Evolutionary conservation across 1,140 invertebrate species (phyloP).

Genomic region (Eupristina koningsbergeri): DNA sequence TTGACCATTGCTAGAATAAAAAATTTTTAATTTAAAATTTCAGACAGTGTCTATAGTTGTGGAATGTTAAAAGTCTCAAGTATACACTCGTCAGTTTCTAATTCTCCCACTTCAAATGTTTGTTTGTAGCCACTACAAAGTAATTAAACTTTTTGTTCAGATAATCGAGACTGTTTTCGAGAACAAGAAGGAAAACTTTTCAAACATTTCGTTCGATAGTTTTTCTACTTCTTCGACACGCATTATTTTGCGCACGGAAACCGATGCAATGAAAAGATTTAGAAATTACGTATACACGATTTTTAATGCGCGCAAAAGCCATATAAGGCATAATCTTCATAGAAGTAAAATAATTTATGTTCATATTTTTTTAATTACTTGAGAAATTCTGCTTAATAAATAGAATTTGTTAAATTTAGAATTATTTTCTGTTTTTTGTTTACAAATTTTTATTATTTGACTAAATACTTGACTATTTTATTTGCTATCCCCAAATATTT

Average conservation of each 20-base stretch:
- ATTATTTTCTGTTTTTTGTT: not conserved
- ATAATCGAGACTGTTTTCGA: not conserved
- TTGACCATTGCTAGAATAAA: not conserved
- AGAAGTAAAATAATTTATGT: not conserved
- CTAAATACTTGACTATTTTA: too few species aligned
- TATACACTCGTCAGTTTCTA: not conserved
- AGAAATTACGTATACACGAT: not conserved
- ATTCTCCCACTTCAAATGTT: not conserved
- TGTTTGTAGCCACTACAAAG: not conserved
- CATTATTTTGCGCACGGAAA: not conserved
- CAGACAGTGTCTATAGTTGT: not conserved
- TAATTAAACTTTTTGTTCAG: not conserved
- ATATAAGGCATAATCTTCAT: not conserved
- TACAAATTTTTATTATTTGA: not conserved
- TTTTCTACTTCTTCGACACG: not conserved
- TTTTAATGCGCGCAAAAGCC: not conserved
- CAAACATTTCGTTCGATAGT: not conserved
- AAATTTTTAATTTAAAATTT: not conserved
- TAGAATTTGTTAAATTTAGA: not conserved
- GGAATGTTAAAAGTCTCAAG: conserved; percentile 1
- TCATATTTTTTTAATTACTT: not conserved
- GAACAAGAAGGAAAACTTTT: not conserved
- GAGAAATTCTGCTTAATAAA: not conserved
- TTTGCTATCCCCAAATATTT: too few species aligned
- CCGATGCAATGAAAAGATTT: not conserved